Conservation (phyloP, 2,888 invertebrate species). For the Rhingia campestris region DNA sequence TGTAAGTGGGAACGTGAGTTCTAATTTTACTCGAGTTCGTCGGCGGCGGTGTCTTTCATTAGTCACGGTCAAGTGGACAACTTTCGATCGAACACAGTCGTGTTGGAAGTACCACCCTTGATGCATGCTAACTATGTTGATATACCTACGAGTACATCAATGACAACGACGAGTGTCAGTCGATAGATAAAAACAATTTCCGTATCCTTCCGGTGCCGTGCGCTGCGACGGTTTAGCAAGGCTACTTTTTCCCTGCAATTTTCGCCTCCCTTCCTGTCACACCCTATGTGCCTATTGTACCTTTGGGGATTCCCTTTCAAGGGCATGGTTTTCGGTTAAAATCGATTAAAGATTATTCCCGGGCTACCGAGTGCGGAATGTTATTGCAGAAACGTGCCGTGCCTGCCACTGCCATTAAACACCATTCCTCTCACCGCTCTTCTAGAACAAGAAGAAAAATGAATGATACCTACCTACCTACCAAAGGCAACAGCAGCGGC, state of each 20-base stretch:
- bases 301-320: constrained; percentile 71
- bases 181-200: constrained; percentile 64
- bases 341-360: constrained; percentile 74
- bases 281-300: constrained; percentile 48
- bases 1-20: constrained; percentile 34
- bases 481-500: constrained; percentile 29
- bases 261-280: constrained; percentile 1
- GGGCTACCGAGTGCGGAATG: constrained; percentile 72
- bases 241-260: constrained; percentile 10
- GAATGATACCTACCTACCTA: constrained; percentile 35
- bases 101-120: not conserved
- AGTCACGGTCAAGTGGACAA: constrained; percentile 65
- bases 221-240: not conserved
- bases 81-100: constrained; percentile 37
- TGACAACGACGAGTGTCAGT: constrained; percentile 21
- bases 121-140: not conserved
- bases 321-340: constrained; percentile 71
- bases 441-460: constrained; percentile 7
- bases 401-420: constrained; percentile 67
- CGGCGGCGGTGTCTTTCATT: constrained; percentile 33
- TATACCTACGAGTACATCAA: not conserved
- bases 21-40: constrained; percentile 31
- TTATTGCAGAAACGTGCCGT: constrained; percentile 74
- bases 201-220: constrained; percentile 59
- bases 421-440: constrained; percentile 12